These are phyloP conservation scores for Pseudomyrmex pallidus DNA, from an alignment of 1,140 invertebrate species.

Conservation along the genomic window DNA sequence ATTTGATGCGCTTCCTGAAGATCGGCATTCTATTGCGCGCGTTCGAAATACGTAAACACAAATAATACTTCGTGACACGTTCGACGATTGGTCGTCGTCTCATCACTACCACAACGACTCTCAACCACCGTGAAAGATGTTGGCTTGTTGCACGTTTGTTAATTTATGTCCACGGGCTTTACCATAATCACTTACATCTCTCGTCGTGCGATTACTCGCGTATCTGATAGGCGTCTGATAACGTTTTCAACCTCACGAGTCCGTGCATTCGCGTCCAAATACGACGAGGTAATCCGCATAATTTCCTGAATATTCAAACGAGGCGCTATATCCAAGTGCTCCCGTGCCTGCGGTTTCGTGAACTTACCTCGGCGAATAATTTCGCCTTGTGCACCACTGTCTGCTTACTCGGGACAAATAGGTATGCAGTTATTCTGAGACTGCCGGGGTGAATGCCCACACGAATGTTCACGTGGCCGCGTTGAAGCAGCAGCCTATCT, in stretches of 20 bases:
- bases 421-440: conserved; percentile 81
- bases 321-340: conserved; percentile 28
- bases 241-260: neutral
- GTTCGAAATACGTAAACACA: too few species aligned
- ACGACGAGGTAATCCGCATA: conserved; percentile 25
- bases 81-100: too few species aligned
- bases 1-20: too few species aligned
- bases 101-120: too few species aligned
- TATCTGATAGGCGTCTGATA: neutral
- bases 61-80: too few species aligned
- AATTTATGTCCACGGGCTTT: too few species aligned
- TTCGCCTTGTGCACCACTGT: conserved; percentile 72
- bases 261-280: neutral
- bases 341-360: conserved; percentile 53
- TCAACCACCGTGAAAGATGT: too few species aligned
- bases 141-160: too few species aligned
- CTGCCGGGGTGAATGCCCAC: conserved; percentile 79
- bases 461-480: conserved; percentile 58
- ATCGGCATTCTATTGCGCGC: too few species aligned
- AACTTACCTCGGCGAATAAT: conserved; percentile 66
- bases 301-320: conserved; percentile 51
- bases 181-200: too few species aligned
- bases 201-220: neutral
- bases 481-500: conserved; percentile 24
- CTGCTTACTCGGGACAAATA: conserved; percentile 75